Evolutionary conservation across 2,113 vertebrate genomes (phyloP).

Genomic region (Scolopax mira): DNA sequence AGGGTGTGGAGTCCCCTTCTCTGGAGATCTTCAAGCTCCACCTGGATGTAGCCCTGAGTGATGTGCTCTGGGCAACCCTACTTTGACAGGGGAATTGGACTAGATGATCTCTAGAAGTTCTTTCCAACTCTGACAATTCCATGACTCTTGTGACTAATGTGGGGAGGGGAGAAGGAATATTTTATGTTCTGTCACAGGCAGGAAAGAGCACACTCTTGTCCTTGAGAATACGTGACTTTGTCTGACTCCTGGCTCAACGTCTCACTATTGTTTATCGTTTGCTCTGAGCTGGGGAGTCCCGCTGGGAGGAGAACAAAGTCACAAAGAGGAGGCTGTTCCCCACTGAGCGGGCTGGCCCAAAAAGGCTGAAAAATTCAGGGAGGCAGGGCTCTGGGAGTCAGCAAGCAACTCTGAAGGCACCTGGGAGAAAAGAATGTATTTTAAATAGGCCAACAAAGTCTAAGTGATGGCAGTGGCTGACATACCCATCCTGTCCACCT

Average conservation of each 20-base stretch:
- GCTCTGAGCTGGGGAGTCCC: not conserved
- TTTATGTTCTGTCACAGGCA: accelerated
- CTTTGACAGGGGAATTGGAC: no score
- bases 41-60: no score
- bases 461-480: not conserved
- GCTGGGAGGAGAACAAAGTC: not conserved
- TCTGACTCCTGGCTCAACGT: not conserved
- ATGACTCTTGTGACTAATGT: not conserved
- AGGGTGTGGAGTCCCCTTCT: no score
- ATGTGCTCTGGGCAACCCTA: no score
- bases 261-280: not conserved
- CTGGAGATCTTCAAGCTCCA: no score
- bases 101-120: no score
- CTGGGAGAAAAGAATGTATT: not conserved
- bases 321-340: not conserved
- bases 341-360: accelerated
- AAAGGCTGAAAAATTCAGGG: not conserved
- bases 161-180: not conserved
- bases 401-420: not conserved
- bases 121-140: no score
- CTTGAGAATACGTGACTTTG: not conserved
- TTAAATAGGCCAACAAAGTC: not conserved
- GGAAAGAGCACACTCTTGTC: not conserved
- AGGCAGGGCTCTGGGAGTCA: not conserved
- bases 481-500: not conserved